phyloP scores from a whole-genome alignment of 2,888 invertebrate species.

The Nephrotoma guestfalica region DNA sequence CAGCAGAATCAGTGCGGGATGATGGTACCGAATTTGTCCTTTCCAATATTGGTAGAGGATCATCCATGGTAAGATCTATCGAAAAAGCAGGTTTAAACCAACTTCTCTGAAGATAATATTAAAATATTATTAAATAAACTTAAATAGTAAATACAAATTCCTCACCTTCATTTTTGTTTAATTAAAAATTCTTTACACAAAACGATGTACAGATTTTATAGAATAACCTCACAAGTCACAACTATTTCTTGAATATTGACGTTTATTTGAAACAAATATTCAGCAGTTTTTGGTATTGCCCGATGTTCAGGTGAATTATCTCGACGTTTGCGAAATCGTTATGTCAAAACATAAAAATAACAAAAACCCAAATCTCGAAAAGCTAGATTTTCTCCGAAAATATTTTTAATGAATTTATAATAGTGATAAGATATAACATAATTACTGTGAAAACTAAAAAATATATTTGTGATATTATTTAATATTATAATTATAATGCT shows the following conservation, averaged over 20 bases:
- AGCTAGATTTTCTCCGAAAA: neutral
- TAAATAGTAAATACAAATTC: neutral
- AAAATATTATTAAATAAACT: neutral
- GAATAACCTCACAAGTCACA: too few species aligned
- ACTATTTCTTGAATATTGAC: too few species aligned
- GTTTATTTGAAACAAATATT: too few species aligned
- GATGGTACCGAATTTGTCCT: neutral
- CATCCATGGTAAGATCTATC: neutral
- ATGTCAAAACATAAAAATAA: neutral
- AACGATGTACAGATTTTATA: too few species aligned
- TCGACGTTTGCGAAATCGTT: neutral
- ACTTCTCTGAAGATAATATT: slow-evolving; percentile 2
- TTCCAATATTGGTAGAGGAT: neutral
- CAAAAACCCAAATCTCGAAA: neutral
- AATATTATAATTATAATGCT: neutral
- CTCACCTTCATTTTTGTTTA: neutral
- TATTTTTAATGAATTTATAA: neutral
- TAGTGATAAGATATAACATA: neutral
- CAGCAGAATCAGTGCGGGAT: neutral
- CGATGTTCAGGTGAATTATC: too few species aligned
- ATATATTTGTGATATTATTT: neutral
- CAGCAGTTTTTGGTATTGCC: too few species aligned
- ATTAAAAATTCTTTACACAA: too few species aligned
- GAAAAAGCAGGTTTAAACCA: slow-evolving; percentile 10
- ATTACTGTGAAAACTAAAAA: neutral